Base-by-base conservation (phyloP, 2,888 invertebrate genomes). In the Cyclophora albipunctata region DNA sequence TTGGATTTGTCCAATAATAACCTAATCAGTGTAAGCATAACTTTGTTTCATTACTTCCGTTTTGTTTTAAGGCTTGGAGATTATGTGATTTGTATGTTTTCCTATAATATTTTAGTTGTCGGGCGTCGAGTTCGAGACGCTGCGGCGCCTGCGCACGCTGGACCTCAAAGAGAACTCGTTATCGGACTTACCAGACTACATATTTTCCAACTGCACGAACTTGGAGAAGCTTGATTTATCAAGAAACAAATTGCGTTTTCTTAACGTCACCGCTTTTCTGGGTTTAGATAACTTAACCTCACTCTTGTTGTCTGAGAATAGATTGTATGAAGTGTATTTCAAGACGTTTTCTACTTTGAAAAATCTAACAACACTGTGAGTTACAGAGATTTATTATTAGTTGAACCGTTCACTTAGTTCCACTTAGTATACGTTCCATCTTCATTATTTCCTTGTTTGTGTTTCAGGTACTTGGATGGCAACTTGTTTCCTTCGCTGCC, bases 401-500 rank as follows among this genome's bases (percentile, higher is more conserved):
- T 20, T 20, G 20, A 20, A 20, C 20, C 20, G 20, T 20, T 20
- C 20, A 20, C 20, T 20, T 20, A 20, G 20, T 20, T 20, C 20
- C 20, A 20, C 20, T 20, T 20, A 20, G 20, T 20, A 20, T 20
- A 1, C 20, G 20, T 20, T 20, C 20, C 20, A 20, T 20, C 20
- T 20, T 20, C 20, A 20, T 20, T 20, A 20, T 20, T 20, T 20
- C 20, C 20, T 20, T 20, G 20, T 20, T 20, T 20, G 2, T 20
- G 20, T 89, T 85, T 45, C 77, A 95, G 95, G 54, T 93, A 94
- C 69, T 74, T 95, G 60, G 94, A 95, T 70, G 92, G 92, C 64
- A 95, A 95, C 69, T 91, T 92, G 78, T 91, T 95, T 53, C 91
- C 92, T 42, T 92, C 90, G 55, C 72, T 95, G 46, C 93, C 94